These are phyloP conservation scores for Scaptomyza graminum DNA, from an alignment of 1,140 invertebrate species.

Conservation along the genomic window DNA sequence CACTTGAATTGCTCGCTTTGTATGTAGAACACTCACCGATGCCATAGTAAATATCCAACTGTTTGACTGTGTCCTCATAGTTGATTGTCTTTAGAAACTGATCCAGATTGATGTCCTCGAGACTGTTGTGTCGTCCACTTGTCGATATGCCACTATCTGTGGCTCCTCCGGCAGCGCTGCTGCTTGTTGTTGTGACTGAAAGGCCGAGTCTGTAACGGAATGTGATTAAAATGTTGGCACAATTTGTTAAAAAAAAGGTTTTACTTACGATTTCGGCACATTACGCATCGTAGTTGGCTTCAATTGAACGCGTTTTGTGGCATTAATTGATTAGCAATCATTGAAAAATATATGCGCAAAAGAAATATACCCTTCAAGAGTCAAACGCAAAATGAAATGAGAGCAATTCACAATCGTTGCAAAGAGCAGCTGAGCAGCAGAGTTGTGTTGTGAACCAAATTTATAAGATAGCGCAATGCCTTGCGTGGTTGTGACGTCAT, in stretches of 20 bases:
- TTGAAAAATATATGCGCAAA: constrained; percentile 60
- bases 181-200: constrained; percentile 72
- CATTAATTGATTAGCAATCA: constrained; percentile 41
- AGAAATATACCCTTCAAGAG: constrained; percentile 71
- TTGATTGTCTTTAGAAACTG: constrained; percentile 92
- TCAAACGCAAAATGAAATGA: constrained; percentile 60
- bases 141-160: constrained; percentile 50
- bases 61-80: constrained; percentile 95
- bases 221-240: not conserved
- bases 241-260: not conserved
- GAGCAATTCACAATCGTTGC: constrained; percentile 26
- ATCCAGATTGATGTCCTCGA: constrained; percentile 89
- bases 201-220: constrained; percentile 61
- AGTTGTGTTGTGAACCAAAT: not conserved
- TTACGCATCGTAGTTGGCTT: constrained; percentile 67
- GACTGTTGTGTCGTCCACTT: constrained; percentile 85
- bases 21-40: constrained; percentile 88
- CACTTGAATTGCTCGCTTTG: constrained; percentile 2
- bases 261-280: constrained; percentile 74
- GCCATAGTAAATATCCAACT: constrained; percentile 96
- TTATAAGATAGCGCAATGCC: constrained; percentile 9
- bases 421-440: constrained; percentile 41
- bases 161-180: constrained; percentile 55
- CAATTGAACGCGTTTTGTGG: constrained; percentile 25
- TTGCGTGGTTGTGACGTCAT: constrained; percentile 20